These are phyloP conservation scores for Alviniconcha strummeri DNA, from an alignment of 2,888 invertebrate genomes.

Conservation along the genomic window DNA sequence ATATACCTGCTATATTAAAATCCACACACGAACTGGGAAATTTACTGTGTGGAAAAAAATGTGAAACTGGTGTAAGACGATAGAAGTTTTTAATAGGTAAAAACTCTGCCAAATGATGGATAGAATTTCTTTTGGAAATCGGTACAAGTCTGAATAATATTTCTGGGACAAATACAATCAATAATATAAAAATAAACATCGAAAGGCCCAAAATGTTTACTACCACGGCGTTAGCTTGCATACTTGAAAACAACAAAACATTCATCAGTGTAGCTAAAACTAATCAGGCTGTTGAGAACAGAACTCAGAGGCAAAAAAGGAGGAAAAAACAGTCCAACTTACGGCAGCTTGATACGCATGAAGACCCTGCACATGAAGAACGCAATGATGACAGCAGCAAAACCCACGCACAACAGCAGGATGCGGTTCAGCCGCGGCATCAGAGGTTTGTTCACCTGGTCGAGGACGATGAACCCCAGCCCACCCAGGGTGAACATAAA, in stretches of 20 bases:
- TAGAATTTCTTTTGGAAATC: background rate
- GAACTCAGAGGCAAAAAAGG: background rate
- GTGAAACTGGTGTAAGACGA: background rate
- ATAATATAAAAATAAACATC: too few relatives aligned
- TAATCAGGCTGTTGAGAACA: too few relatives aligned
- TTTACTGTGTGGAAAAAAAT: background rate
- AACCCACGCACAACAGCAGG: conserved; percentile 91
- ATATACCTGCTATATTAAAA: background rate
- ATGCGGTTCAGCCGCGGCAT: conserved; percentile 90
- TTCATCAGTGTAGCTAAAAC: too few relatives aligned
- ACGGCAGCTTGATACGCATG: conserved; percentile 98
- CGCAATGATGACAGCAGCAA: conserved; percentile 92
- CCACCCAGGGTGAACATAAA: conserved; percentile 98
- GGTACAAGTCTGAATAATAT: background rate
- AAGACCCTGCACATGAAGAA: conserved; percentile 98
- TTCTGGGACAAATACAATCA: too few relatives aligned
- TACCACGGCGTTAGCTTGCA: too few relatives aligned
- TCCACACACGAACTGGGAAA: background rate
- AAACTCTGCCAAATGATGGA: background rate
- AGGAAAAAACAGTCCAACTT: conserved; percentile 47
- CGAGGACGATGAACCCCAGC: conserved; percentile 95
- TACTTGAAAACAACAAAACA: too few relatives aligned
- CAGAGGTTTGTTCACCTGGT: conserved; percentile 92
- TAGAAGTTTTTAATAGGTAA: background rate
- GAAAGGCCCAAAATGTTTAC: too few relatives aligned